These are phyloP conservation scores for Celastrina argiolus DNA, from an alignment of 2,888 invertebrate species.

Conservation along the genomic window DNA sequence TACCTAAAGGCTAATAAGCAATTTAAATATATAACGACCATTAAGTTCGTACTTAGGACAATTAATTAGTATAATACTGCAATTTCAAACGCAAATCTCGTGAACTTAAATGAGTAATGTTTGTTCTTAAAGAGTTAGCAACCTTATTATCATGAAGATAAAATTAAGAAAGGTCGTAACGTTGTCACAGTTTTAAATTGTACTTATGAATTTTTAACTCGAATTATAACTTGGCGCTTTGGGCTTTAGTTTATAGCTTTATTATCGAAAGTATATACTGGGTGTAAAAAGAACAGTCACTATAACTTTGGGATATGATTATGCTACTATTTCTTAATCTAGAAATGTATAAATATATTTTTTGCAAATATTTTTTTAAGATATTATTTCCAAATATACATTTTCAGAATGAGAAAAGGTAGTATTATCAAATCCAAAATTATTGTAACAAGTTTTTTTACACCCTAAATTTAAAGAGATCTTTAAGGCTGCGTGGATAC, in stretches of 20 bases:
- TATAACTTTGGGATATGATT: no score
- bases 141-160: constrained; percentile 64
- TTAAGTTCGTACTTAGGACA: constrained; percentile 64
- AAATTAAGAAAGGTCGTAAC: constrained; percentile 60
- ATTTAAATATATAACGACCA: constrained; percentile 50
- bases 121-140: constrained; percentile 70
- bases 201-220: constrained; percentile 49
- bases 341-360: no score
- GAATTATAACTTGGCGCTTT: constrained; percentile 31
- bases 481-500: no score
- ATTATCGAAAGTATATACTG: neutral
- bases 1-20: constrained; percentile 23
- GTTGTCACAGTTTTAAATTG: constrained; percentile 48
- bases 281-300: neutral
- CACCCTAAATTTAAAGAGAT: no score
- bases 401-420: no score
- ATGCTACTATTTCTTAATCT: no score
- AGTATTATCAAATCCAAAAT: no score
- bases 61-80: constrained; percentile 76
- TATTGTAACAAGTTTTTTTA: no score
- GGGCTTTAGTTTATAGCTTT: neutral
- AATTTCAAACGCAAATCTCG: constrained; percentile 69
- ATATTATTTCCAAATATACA: no score
- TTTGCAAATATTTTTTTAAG: no score
- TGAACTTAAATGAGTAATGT: constrained; percentile 69